A percentile compares a stretch with the other conserved stretches of the same genome.
These are phyloP conservation scores for Craterocephalus amniculus DNA, from an alignment of 2,797 vertebrate genomes.

Conservation along the genomic window DNA sequence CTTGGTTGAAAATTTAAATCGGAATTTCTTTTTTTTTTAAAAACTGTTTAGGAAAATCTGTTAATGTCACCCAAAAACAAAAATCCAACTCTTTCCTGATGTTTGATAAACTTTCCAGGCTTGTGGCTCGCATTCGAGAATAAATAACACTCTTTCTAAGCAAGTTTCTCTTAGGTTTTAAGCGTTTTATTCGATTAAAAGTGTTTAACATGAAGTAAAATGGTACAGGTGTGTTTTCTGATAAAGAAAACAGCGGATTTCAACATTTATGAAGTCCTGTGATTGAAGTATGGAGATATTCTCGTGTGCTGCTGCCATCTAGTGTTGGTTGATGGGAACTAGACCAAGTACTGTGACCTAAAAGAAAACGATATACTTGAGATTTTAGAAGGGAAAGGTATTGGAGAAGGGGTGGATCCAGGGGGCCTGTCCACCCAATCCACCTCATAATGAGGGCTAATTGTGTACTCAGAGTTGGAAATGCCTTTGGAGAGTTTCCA, in stretches of 20 bases:
- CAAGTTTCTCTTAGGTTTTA: too few species aligned
- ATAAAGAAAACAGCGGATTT: not conserved
- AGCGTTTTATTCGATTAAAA: not conserved
- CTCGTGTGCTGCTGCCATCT: conserved; percentile 64
- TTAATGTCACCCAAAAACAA: too few species aligned
- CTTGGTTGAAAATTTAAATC: not conserved
- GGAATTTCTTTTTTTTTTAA: not conserved
- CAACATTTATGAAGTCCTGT: not conserved
- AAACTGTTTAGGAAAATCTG: too few species aligned
- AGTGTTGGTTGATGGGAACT: conserved; percentile 50
- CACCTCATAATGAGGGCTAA: too few species aligned
- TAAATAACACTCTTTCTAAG: not conserved
- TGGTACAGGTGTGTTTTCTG: not conserved
- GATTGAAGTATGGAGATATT: conserved; percentile 4
- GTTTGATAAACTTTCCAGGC: not conserved
- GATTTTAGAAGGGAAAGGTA: not conserved
- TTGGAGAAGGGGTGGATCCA: too few species aligned
- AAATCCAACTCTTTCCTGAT: too few species aligned
- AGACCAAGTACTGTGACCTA: not conserved
- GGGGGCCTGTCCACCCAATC: too few species aligned
- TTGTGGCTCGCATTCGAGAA: not conserved
- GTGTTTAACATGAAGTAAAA: not conserved
- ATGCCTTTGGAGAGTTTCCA: too few species aligned
- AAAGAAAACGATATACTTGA: not conserved
- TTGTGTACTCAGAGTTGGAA: too few species aligned